These are phyloP conservation scores for Ophonus ardosiacus DNA, from an alignment of 2,888 invertebrate genomes.

Conservation along the genomic window DNA sequence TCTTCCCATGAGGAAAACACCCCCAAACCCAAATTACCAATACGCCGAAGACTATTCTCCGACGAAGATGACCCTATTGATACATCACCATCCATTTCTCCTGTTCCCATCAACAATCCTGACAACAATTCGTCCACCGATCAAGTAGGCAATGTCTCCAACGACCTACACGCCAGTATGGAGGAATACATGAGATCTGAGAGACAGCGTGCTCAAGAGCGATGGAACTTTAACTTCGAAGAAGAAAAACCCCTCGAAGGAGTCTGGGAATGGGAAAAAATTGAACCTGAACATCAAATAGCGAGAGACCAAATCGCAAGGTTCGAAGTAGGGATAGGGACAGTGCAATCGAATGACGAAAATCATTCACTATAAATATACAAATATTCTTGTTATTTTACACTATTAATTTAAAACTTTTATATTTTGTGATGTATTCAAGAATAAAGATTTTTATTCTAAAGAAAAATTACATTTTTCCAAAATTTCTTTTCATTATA, in stretches of 20 bases:
- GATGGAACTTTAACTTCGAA: slow-evolving; percentile 80
- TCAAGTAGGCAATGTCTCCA: not conserved
- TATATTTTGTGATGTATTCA: too few relatives aligned
- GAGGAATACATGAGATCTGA: not conserved
- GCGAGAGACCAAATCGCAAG: not conserved
- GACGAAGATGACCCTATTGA: slow-evolving; percentile 52
- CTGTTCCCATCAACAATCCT: slow-evolving; percentile 25
- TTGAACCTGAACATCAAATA: slow-evolving; percentile 62
- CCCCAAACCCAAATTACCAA: slow-evolving; percentile 67
- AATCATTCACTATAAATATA: slow-evolving; percentile 17
- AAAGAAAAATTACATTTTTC: too few relatives aligned
- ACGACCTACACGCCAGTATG: slow-evolving; percentile 14
- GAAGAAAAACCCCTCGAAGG: slow-evolving; percentile 77
- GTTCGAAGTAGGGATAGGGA: not conserved
- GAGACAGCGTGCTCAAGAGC: slow-evolving; percentile 70
- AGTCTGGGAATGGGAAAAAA: slow-evolving; percentile 76
- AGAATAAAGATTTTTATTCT: too few relatives aligned
- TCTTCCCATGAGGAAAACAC: not conserved
- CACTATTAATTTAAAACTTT: not conserved
- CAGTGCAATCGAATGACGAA: not conserved
- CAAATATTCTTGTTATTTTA: not conserved
- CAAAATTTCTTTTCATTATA: too few relatives aligned
- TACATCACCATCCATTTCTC: not conserved
- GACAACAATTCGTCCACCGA: slow-evolving; percentile 69
- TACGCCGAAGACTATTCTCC: slow-evolving; percentile 75